Evolutionary conservation across 1,140 invertebrate species (phyloP).

Genomic region (Trichonephila clavipes): DNA sequence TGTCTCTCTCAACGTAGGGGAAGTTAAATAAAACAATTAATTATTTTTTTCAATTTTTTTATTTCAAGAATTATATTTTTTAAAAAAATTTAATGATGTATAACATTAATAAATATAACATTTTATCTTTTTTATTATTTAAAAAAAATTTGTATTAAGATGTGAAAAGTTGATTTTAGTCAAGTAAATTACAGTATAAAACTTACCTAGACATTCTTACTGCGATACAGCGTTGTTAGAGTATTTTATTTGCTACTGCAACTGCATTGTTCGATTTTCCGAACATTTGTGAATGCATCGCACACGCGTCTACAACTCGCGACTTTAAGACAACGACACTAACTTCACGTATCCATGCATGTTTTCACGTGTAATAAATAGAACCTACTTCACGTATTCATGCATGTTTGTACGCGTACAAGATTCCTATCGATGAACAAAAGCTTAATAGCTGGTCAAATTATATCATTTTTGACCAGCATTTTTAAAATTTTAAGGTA

Average conservation of each 20-base stretch:
- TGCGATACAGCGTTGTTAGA: neutral
- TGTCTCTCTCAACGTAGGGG: too few species aligned
- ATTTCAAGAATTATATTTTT: too few species aligned
- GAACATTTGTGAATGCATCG: conserved; percentile 19
- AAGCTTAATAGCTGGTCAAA: neutral
- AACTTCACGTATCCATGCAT: conserved; percentile 72
- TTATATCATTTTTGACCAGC: neutral
- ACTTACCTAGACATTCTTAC: neutral
- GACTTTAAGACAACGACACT: neutral
- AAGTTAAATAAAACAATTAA: too few species aligned
- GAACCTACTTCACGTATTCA: conserved; percentile 68
- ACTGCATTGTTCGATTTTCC: neutral
- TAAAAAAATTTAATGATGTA: too few species aligned
- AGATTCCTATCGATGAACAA: neutral
- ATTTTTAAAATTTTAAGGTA: neutral
- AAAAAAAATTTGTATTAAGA: too few species aligned
- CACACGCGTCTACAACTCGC: conserved; percentile 28
- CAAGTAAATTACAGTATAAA: too few species aligned
- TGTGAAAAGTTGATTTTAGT: too few species aligned
- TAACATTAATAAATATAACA: too few species aligned
- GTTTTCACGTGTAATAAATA: conserved; percentile 64
- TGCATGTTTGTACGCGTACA: conserved; percentile 70
- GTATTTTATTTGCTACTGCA: neutral
- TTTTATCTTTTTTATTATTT: too few species aligned
- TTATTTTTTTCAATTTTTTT: too few species aligned